phyloP scores from a whole-genome alignment of 2,113 vertebrate genomes.

The human (Homo sapiens) region DNA sequence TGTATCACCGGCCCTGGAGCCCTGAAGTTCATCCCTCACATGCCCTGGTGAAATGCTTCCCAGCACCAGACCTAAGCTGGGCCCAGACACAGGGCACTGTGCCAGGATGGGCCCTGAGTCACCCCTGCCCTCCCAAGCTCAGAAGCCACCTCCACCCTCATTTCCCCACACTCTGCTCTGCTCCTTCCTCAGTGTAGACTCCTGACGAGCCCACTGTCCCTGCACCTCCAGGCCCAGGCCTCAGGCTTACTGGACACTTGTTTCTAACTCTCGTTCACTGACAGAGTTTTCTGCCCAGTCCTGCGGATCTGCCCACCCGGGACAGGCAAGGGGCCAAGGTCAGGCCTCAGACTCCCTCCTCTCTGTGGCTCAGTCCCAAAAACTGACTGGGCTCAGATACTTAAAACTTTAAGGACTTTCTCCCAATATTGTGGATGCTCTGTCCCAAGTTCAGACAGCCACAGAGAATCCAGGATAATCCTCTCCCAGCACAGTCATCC shows the following conservation, averaged over 20 bases:
- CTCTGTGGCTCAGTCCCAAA: neutral
- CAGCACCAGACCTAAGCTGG: neutral
- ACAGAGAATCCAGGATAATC: neutral
- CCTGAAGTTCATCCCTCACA: fast-evolving
- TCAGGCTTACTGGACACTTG: neutral
- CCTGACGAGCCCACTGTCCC: neutral
- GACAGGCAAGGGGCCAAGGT: neutral
- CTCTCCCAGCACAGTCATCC: neutral
- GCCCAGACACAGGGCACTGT: neutral
- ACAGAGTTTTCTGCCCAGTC: neutral
- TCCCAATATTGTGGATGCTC: no score
- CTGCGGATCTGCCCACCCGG: neutral
- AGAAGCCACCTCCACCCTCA: neutral
- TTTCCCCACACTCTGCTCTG: neutral
- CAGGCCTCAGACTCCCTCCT: neutral
- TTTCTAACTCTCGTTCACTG: neutral
- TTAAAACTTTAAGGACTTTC: neutral
- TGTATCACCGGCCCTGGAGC: neutral
- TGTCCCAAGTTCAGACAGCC: neutral
- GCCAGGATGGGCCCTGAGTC: neutral
- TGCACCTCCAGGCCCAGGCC: neutral
- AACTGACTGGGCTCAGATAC: neutral
- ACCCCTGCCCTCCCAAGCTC: neutral
- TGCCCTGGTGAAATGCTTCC: neutral
- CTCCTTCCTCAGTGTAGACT: fast-evolving